A percentile compares a stretch with the other conserved stretches of the same genome.
phyloP scores from a whole-genome alignment of 2,888 invertebrate species.

The Euproctis similis region DNA sequence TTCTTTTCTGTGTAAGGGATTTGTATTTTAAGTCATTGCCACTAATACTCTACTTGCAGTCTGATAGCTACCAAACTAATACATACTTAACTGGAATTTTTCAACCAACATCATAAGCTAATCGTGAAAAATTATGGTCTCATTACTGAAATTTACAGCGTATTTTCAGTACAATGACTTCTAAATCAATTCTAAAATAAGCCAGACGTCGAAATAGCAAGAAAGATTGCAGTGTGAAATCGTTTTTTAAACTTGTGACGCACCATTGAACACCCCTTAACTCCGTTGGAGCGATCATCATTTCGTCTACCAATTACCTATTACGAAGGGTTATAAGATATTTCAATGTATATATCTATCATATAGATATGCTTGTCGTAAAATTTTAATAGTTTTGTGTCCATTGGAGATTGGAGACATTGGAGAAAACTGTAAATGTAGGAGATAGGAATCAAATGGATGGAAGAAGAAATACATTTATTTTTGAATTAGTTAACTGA shows the following conservation, averaged over 20 bases:
- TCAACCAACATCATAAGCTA: too few relatives aligned
- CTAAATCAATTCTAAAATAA: constrained; percentile 19
- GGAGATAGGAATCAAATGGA: too few relatives aligned
- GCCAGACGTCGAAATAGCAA: constrained; percentile 32
- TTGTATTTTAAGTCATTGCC: neutral
- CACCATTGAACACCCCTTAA: constrained; percentile 50
- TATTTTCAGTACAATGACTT: constrained; percentile 11
- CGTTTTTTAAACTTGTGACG: constrained; percentile 42
- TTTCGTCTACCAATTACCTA: constrained; percentile 58
- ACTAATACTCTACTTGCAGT: constrained; percentile 13
- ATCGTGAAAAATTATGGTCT: constrained; percentile 14
- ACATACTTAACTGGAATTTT: too few relatives aligned
- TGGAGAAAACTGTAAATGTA: too few relatives aligned
- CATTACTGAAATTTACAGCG: constrained; percentile 12
- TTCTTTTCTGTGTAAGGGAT: too few relatives aligned
- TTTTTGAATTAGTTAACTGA: too few relatives aligned
- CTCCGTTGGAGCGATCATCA: constrained; percentile 26
- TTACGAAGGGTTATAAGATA: constrained; percentile 56
- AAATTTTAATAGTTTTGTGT: too few relatives aligned
- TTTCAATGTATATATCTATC: constrained; percentile 48
- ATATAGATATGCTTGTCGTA: too few relatives aligned
- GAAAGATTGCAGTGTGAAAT: constrained; percentile 39
- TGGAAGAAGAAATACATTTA: too few relatives aligned
- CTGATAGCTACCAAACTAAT: too few relatives aligned
- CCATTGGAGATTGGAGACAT: too few relatives aligned